phyloP scores from a whole-genome alignment of 2,113 vertebrate genomes.

The Hypomesus transpacificus region DNA sequence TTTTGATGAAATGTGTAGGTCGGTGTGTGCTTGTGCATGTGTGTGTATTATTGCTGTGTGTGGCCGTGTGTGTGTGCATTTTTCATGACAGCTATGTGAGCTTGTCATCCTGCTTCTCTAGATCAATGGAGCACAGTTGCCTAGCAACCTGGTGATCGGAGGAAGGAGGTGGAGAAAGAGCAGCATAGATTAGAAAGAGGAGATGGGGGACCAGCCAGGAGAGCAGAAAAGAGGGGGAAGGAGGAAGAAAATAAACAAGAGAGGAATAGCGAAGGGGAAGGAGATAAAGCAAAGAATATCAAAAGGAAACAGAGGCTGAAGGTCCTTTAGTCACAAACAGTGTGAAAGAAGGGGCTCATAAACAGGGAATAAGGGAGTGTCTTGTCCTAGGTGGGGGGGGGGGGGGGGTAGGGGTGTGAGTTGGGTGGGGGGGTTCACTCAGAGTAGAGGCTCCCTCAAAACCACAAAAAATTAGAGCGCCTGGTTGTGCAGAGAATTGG shows the following conservation, averaged over 20 bases:
- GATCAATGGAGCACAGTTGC: slow-evolving; percentile 73
- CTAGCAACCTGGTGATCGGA: slow-evolving; percentile 11
- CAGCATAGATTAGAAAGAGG: slow-evolving; percentile 52
- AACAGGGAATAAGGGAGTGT: no score
- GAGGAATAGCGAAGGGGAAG: neutral
- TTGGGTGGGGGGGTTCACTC: no score
- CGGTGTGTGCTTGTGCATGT: slow-evolving; percentile 12
- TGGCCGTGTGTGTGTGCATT: neutral
- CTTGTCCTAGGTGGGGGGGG: no score
- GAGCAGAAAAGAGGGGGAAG: slow-evolving; percentile 20
- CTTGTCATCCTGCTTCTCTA: slow-evolving; percentile 66
- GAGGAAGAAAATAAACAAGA: neutral
- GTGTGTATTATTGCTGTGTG: slow-evolving; percentile 49
- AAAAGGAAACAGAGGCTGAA: slow-evolving; percentile 58
- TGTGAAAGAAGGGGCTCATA: no score
- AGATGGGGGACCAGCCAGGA: slow-evolving; percentile 44
- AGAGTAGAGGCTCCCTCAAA: no score
- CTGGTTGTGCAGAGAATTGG: neutral
- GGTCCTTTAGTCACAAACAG: no score
- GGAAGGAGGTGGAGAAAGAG: slow-evolving; percentile 27
- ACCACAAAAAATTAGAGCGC: neutral
- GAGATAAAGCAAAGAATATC: slow-evolving; percentile 37
- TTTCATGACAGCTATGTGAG: slow-evolving; percentile 54
- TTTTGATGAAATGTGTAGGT: neutral
- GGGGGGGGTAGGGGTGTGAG: no score